Evolutionary conservation across 2,113 vertebrate species (phyloP).

Genomic region (Thalassoma bifasciatum): DNA sequence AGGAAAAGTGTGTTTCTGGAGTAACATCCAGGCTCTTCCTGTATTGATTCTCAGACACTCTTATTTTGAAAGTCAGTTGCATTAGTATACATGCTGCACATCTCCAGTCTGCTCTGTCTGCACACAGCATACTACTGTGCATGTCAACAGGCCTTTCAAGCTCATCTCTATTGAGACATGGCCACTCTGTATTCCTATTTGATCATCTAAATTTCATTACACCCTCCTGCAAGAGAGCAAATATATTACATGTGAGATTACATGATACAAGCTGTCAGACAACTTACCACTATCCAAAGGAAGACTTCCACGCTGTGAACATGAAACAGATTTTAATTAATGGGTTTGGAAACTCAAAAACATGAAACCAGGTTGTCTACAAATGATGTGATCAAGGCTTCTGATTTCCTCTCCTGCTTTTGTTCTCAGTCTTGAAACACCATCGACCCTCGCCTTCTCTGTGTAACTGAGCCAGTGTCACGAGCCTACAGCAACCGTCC

Average conservation of each 20-base stretch:
- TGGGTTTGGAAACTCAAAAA: not conserved
- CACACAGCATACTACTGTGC: conserved; percentile 58
- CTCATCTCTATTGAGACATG: conserved; percentile 53
- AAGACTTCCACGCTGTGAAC: conserved; percentile 23
- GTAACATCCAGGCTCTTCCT: not conserved
- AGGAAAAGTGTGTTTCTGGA: not conserved
- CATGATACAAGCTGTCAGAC: conserved; percentile 12
- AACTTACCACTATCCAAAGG: conserved; percentile 20
- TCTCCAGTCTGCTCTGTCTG: conserved; percentile 45
- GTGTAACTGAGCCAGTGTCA: conserved; percentile 25
- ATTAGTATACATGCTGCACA: conserved; percentile 70
- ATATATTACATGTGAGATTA: conserved; percentile 31
- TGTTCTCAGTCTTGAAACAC: conserved; percentile 12
- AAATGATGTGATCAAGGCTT: conserved; percentile 14
- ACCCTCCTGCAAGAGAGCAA: conserved; percentile 45
- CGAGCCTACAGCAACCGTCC: conserved; percentile 15
- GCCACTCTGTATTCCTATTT: conserved; percentile 51
- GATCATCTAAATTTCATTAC: conserved; percentile 57
- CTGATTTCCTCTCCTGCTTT: not conserved
- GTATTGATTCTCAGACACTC: not conserved
- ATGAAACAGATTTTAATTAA: conserved; percentile 27
- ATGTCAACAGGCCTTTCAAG: conserved; percentile 66
- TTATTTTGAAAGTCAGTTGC: conserved; percentile 44
- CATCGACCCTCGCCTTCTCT: conserved; percentile 9
- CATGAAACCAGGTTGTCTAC: conserved; percentile 10